A percentile compares a stretch with the other conserved stretches of the same genome.
Conservation (phyloP, 2,113 vertebrate species). For the Leuciscus idus region DNA sequence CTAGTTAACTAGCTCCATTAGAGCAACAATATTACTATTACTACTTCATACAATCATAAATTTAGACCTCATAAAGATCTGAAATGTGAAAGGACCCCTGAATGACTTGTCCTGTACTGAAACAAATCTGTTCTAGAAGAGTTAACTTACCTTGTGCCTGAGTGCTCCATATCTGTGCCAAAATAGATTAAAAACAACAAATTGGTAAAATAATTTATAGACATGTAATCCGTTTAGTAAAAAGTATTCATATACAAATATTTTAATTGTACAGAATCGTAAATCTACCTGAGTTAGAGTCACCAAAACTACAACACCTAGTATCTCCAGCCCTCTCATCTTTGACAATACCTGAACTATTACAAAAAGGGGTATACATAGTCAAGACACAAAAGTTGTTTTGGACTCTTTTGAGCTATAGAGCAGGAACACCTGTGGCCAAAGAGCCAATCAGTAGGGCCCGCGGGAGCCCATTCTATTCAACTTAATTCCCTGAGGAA, state of each 20-base stretch:
- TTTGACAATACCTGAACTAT: constrained; percentile 68
- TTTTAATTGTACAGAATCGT: constrained; percentile 7
- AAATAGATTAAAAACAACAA: constrained; percentile 34
- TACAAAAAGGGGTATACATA: constrained; percentile 71
- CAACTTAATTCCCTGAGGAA: constrained; percentile 61
- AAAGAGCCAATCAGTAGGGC: constrained; percentile 74
- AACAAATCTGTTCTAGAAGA: not conserved
- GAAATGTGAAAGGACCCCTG: not conserved
- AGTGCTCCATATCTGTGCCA: constrained; percentile 68
- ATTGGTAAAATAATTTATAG: not conserved
- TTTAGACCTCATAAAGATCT: not conserved
- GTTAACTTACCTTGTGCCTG: constrained; percentile 69
- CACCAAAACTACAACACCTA: constrained; percentile 70
- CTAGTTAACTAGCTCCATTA: not conserved
- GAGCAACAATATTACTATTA: not conserved
- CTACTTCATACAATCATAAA: not conserved
- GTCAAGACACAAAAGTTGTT: constrained; percentile 70
- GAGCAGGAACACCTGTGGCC: constrained; percentile 46
- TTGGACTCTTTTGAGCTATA: constrained; percentile 73
- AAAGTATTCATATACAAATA: not conserved
- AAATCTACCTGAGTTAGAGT: constrained; percentile 74
- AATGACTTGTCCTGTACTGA: not conserved
- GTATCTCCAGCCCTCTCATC: constrained; percentile 72
- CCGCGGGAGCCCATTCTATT: constrained; percentile 64
- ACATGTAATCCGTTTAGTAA: not conserved